Conservation (phyloP, 2,888 invertebrate genomes). For the Calameuta filiformis region DNA sequence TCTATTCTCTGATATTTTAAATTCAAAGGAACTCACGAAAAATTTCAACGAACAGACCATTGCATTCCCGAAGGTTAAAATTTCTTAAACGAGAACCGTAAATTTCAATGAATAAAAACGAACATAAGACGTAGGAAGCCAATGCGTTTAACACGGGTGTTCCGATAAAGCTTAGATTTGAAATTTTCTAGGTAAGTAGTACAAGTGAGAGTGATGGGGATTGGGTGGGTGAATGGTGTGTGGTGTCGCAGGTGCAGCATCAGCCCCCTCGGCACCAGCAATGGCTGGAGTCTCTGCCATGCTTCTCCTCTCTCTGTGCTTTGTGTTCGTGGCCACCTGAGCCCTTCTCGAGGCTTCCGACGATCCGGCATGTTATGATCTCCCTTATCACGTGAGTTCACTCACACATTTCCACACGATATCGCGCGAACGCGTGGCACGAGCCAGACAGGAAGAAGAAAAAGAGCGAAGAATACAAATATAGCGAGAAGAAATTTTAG, state of each 20-base stretch:
- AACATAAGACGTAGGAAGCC: neutral
- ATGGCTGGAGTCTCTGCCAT: conserved; percentile 64
- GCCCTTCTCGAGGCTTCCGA: conserved; percentile 62
- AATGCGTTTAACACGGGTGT: neutral
- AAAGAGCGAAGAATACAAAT: neutral
- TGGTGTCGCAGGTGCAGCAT: conserved; percentile 66
- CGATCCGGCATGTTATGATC: conserved; percentile 64
- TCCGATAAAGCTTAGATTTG: conserved; percentile 7
- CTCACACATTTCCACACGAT: conserved; percentile 50
- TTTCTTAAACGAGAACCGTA: neutral
- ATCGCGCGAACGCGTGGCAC: neutral
- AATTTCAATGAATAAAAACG: neutral
- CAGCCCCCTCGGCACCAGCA: conserved; percentile 62
- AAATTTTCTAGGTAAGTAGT: conserved; percentile 46
- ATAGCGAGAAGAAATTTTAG: neutral
- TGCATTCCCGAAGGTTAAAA: neutral
- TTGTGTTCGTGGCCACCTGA: conserved; percentile 66
- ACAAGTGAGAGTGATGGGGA: conserved; percentile 43
- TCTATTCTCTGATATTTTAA: neutral
- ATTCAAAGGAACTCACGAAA: neutral
- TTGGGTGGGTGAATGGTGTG: conserved; percentile 61
- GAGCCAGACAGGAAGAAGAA: neutral
- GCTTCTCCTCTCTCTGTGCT: conserved; percentile 68
- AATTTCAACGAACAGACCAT: neutral
- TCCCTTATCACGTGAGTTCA: conserved; percentile 62